Evolutionary conservation across 2,797 vertebrate genomes (phyloP), one percentile per base, ranked within the genome.

Genomic region (Hylomyscus alleni): DNA sequence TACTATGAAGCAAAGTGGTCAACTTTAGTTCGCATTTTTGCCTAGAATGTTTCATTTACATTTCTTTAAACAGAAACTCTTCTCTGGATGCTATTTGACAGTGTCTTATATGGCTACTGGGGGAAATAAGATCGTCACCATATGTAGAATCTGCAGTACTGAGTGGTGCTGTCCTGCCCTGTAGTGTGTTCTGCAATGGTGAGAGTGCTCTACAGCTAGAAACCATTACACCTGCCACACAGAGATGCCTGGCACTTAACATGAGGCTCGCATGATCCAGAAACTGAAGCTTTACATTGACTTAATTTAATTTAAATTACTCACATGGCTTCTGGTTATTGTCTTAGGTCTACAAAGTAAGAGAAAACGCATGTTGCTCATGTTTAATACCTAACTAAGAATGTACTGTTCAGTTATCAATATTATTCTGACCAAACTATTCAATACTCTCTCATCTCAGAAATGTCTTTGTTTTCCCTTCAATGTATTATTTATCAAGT

Each of bases 301-400:
- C 26, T 62, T 84, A 65, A 50, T 62, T 73, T 93, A 75, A 62
- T 84, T 92, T 81, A 84, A 81, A 72, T 76, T 37, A 8, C 5
- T 40, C 8, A 34, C 44, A 3, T n/a, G n/a, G 54, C 4, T 83
- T 20, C 20, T 58, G 17, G 44, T 52, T 67, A 26, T n/a, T 52
- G 56, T 56, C 20, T 85, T 0, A 65, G 31, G 5, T 83, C 50
- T 85, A 60, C 19, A 72, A 62, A 31, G 3, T 50, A 19, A 89
- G 76, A 81, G 34, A 77, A 81, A 76, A 0, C 0, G 0, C 4
- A 78, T 54, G 22, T 0, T 91, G n/a, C 52, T 78, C 62, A 19
- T 80, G 67, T 75, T 60, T 93, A 78, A 40, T 78, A 40, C 10
- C 86, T 58, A 87, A 84, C 72, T 52, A 86, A n/a, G 83, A 75